These are phyloP conservation scores for Tetrapedia diversipes DNA, from an alignment of 2,888 invertebrate genomes.

Conservation along the genomic window DNA sequence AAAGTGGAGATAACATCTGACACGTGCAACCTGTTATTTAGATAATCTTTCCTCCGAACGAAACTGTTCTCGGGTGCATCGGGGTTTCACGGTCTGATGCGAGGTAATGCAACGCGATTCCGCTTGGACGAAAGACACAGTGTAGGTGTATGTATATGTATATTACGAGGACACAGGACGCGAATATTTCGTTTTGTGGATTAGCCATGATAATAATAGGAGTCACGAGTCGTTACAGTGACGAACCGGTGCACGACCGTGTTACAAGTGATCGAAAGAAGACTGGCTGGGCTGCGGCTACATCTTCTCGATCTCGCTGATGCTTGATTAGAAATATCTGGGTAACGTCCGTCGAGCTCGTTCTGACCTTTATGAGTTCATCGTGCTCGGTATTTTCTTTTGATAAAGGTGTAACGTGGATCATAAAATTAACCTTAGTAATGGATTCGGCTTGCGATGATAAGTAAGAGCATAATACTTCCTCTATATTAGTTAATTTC, in stretches of 20 bases:
- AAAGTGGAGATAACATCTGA: slow-evolving; percentile 20
- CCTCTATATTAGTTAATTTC: not conserved
- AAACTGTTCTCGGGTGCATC: slow-evolving; percentile 9
- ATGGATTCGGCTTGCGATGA: not conserved
- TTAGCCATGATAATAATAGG: slow-evolving; percentile 55
- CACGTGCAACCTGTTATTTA: slow-evolving; percentile 32
- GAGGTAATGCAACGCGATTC: slow-evolving; percentile 39
- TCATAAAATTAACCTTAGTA: not conserved
- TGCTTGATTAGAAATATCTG: slow-evolving; percentile 37
- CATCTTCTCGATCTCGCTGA: slow-evolving; percentile 33
- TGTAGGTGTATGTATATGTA: too few relatives aligned
- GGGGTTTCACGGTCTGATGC: slow-evolving; percentile 57
- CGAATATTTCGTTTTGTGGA: slow-evolving; percentile 49
- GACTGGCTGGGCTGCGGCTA: slow-evolving; percentile 15
- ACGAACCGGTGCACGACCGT: slow-evolving; percentile 53
- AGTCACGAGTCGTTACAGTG: slow-evolving; percentile 57
- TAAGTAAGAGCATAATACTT: not conserved
- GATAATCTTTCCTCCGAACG: slow-evolving; percentile 27
- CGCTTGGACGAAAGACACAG: slow-evolving; percentile 5
- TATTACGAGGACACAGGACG: slow-evolving; percentile 36
- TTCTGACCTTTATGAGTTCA: slow-evolving; percentile 40
- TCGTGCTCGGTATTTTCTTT: slow-evolving; percentile 1
- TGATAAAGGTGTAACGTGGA: too few relatives aligned
- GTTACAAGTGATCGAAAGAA: slow-evolving; percentile 48
- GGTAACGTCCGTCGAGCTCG: slow-evolving; percentile 34